Base-by-base conservation (phyloP, 2,797 vertebrate species). In the Tarsius wallacei region DNA sequence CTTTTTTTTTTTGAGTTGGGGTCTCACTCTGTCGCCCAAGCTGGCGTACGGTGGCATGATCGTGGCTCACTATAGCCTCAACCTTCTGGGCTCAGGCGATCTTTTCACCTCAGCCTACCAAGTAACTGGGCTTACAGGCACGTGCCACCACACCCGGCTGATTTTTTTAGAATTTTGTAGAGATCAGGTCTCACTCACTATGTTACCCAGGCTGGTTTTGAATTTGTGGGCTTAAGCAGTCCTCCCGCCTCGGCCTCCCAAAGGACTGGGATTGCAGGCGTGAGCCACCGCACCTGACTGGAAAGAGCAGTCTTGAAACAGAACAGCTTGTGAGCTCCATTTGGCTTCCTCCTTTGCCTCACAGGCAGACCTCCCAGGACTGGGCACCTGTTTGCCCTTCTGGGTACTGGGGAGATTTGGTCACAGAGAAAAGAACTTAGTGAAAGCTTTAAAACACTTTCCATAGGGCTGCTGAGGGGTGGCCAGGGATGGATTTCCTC, bases 401-500 rank as follows among this genome's bases (percentile, higher is more conserved):
- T 31, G 5, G 73, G 49, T 14, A 12, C 85, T 61, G 71, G 59
- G 33, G 51, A 78, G 28, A 28, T 73, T 70, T 59, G 85, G 64
- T 89, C 78, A 55, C 16, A 33, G 53, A 93, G 51, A 33, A 21
- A 86, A 83, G 33, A 70, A 66, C 63, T 76, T 59, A 71, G 24
- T 68, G 22, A 57, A 96, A 36, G 26, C 66, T 83, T 86, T 47
- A 78, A 78, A 89, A 90, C 42, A 59, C 88, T 89, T 91, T 61
- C 61, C 12, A 47, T 3, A 68, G 85, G n/a, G 24, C 74, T 80
- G 5, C 28, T 91, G 89, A 63, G 22, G 21, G 81, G 12, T 42
- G 3, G 6, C 92, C 73, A 96, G 74, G 47, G 49, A 33, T 82
- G 42, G 47, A 84, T 93, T 82, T 95, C 66, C 9, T 97, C 17